Evolutionary conservation across 23 tunicate genomes (phyloP).

Genomic region (Oikopleura vanhoeffeni): DNA sequence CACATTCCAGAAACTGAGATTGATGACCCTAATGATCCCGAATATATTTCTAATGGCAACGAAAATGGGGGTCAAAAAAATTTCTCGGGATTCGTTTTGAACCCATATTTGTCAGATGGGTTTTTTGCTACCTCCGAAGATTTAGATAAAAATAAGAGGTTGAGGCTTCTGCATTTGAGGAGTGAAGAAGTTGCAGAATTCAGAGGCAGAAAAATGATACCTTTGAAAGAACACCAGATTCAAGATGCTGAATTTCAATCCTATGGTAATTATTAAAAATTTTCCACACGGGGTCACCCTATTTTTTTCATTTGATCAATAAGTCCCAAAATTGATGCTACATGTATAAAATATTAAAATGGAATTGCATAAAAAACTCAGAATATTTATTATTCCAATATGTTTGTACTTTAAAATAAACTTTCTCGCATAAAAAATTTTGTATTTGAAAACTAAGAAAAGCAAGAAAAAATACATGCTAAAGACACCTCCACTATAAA

Average conservation of each 20-base stretch:
- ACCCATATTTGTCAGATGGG: background rate
- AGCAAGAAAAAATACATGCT: too few species aligned
- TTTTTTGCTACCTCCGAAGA: slow-evolving; percentile 3
- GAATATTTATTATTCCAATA: too few species aligned
- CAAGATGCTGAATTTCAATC: background rate
- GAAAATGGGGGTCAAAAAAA: background rate
- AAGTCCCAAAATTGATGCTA: too few species aligned
- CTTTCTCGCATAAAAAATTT: too few species aligned
- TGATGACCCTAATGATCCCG: slow-evolving; percentile 13
- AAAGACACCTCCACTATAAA: too few species aligned
- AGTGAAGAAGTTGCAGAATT: background rate
- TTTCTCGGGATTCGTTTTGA: background rate
- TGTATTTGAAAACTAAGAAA: too few species aligned
- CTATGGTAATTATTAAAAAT: too few species aligned
- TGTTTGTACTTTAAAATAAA: too few species aligned
- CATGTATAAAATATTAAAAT: too few species aligned
- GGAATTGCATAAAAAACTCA: too few species aligned
- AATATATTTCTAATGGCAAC: background rate
- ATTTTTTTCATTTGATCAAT: too few species aligned
- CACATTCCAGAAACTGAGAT: background rate
- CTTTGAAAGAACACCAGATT: background rate
- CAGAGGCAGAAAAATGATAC: background rate
- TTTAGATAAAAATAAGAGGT: background rate
- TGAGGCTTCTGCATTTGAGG: background rate
- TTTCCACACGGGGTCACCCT: too few species aligned